A percentile compares a stretch with the other conserved stretches of the same genome.
phyloP scores from a whole-genome alignment of 2,888 invertebrate species.

The Troides helena region DNA sequence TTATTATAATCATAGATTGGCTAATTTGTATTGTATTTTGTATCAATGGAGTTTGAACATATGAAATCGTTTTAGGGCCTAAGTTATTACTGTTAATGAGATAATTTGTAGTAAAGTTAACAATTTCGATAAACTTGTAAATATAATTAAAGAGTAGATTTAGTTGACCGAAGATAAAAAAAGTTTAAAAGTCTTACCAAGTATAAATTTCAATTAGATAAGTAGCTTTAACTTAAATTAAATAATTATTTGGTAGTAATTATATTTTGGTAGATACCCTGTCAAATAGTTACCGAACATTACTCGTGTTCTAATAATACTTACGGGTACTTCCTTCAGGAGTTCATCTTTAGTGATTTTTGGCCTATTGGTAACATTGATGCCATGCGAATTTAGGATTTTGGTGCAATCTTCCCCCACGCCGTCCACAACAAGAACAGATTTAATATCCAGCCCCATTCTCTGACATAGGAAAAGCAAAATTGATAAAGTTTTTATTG shows the following conservation, averaged over 20 bases:
- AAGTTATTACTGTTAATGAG: too few species aligned
- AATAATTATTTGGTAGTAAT: neutral
- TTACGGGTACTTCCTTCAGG: conserved; percentile 90
- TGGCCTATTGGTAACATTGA: conserved; percentile 88
- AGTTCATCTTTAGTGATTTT: conserved; percentile 90
- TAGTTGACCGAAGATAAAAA: too few species aligned
- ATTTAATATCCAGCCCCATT: conserved; percentile 84
- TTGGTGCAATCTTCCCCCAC: conserved; percentile 93
- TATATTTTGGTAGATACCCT: neutral
- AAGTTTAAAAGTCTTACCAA: too few species aligned
- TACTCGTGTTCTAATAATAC: conserved; percentile 38
- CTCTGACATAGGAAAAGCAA: conserved; percentile 31
- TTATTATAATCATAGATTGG: too few species aligned
- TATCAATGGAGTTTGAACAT: too few species aligned
- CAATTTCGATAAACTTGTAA: too few species aligned
- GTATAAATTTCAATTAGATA: too few species aligned
- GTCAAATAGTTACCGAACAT: neutral
- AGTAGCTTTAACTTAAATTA: too few species aligned
- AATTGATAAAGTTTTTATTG: neutral
- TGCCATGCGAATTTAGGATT: conserved; percentile 87
- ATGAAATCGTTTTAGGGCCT: too few species aligned
- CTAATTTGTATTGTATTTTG: too few species aligned
- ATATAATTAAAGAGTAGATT: too few species aligned
- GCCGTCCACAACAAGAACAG: conserved; percentile 95
- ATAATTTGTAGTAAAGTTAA: too few species aligned